These are phyloP conservation scores for Prionace glauca DNA, from an alignment of 2,797 vertebrate genomes.

Conservation along the genomic window DNA sequence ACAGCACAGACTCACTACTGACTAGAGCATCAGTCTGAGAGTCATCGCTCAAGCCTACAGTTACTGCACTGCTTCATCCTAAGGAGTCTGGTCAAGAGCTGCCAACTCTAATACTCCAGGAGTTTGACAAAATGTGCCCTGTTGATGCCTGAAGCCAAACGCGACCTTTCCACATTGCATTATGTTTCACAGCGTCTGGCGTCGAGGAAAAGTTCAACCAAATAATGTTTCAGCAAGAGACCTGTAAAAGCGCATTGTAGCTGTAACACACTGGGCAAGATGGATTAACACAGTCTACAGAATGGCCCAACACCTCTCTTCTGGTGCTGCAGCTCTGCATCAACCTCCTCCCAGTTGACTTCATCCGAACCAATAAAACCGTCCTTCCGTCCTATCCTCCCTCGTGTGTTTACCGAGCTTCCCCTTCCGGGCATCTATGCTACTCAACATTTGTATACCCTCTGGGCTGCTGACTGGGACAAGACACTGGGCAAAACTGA, in stretches of 20 bases:
- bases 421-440: too few species aligned
- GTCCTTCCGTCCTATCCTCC: not conserved
- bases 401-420: not conserved
- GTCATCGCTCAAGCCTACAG: not conserved
- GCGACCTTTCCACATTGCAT: not conserved
- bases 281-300: not conserved
- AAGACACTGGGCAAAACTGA: not conserved
- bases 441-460: not conserved
- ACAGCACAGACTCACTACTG: too few species aligned
- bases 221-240: not conserved
- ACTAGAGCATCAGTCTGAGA: too few species aligned
- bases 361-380: not conserved
- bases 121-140: not conserved
- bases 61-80: not conserved
- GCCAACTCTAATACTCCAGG: not conserved
- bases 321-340: not conserved
- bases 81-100: not conserved
- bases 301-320: not conserved
- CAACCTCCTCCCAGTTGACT: not conserved
- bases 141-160: not conserved
- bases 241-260: not conserved
- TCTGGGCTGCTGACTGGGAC: not conserved
- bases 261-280: not conserved
- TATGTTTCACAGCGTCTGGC: not conserved
- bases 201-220: not conserved